Evolutionary conservation across 2,888 invertebrate species (phyloP).

Genomic region (Prosopocoilus inquinatus): DNA sequence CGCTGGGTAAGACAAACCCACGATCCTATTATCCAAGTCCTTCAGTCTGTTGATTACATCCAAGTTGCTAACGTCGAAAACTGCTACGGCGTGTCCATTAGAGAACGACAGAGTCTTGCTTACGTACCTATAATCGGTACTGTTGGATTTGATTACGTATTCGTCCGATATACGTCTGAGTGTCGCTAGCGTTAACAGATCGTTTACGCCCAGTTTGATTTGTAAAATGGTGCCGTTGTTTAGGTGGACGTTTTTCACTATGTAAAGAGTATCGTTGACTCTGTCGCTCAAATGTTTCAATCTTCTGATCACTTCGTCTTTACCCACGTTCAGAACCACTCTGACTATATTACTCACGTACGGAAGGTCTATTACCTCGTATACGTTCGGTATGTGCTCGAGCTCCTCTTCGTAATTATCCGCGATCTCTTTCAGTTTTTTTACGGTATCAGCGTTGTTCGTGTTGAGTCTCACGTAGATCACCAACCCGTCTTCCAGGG

Average conservation of each 20-base stretch:
- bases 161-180: too few relatives aligned
- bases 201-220: too few relatives aligned
- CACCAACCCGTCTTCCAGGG: background rate
- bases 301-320: background rate
- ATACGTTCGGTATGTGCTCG: background rate
- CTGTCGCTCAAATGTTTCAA: background rate
- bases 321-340: background rate
- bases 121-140: too few relatives aligned
- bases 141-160: too few relatives aligned
- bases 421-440: background rate
- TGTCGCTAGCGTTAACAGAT: too few relatives aligned
- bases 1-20: background rate
- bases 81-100: too few relatives aligned
- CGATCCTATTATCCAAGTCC: background rate
- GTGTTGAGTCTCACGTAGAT: background rate
- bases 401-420: background rate
- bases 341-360: background rate
- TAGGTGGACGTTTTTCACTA: too few relatives aligned
- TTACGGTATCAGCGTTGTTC: background rate
- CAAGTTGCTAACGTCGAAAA: constrained; percentile 4
- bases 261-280: background rate
- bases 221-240: too few relatives aligned
- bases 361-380: background rate
- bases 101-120: too few relatives aligned
- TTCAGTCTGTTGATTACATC: background rate